Conservation (phyloP, 1,140 invertebrate genomes). For the Holcopasites calliopsidis region DNA sequence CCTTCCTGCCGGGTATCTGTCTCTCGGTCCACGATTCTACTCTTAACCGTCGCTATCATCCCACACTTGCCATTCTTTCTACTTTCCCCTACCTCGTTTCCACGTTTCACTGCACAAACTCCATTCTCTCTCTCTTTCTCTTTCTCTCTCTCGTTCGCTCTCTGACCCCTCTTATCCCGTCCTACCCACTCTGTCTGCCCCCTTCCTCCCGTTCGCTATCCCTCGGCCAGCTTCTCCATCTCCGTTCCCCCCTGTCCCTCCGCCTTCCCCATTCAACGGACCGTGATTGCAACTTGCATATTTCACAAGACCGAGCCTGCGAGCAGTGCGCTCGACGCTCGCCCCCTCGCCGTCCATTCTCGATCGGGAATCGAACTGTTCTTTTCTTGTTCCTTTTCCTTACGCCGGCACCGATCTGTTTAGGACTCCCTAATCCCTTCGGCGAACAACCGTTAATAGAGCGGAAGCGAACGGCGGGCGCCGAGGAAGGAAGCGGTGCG, state of each 20-base stretch:
- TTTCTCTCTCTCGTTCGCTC: neutral
- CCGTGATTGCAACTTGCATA: conserved; percentile 68
- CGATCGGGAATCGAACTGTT: too few species aligned
- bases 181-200: neutral
- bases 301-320: conserved; percentile 60
- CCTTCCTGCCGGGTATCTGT: conserved; percentile 28
- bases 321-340: conserved; percentile 16
- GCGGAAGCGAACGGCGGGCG: too few species aligned
- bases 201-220: neutral
- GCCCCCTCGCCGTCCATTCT: conserved; percentile 14
- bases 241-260: conserved; percentile 34
- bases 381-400: neutral
- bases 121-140: neutral
- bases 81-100: conserved; percentile 24
- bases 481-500: too few species aligned
- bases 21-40: conserved; percentile 34
- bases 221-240: neutral
- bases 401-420: neutral
- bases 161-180: neutral
- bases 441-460: neutral
- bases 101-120: conserved; percentile 34
- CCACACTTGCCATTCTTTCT: conserved; percentile 22
- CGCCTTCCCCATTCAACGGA: conserved; percentile 60
- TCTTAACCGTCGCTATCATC: conserved; percentile 40
- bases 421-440: neutral